Conservation (phyloP, 2,113 vertebrate species). For the Reinhardtius hippoglossoides region DNA sequence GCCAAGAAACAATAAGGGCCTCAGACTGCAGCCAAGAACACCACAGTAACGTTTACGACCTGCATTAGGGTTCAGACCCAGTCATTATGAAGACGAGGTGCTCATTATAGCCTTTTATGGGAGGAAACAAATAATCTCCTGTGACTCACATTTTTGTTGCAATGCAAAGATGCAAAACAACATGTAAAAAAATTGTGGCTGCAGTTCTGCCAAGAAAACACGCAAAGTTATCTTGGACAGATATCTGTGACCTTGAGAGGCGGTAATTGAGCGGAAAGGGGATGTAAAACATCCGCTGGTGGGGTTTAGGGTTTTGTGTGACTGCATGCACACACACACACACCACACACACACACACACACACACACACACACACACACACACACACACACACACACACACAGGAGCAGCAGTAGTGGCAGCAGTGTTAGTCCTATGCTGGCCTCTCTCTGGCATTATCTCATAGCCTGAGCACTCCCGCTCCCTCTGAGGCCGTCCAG, state of each 20-base stretch:
- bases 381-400: slow-evolving; percentile 19
- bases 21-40: slow-evolving; percentile 58
- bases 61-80: slow-evolving; percentile 54
- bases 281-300: slow-evolving; percentile 79
- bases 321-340: slow-evolving; percentile 31
- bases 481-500: slow-evolving; percentile 60
- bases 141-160: slow-evolving; percentile 55
- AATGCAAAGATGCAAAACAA: slow-evolving; percentile 64
- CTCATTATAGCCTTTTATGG: slow-evolving; percentile 66
- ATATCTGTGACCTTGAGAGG: slow-evolving; percentile 77
- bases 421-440: slow-evolving; percentile 63
- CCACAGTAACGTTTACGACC: slow-evolving; percentile 64
- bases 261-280: slow-evolving; percentile 76
- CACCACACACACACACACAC: slow-evolving; percentile 19
- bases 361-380: slow-evolving; percentile 6
- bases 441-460: slow-evolving; percentile 79
- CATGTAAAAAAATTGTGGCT: slow-evolving; percentile 19
- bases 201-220: slow-evolving; percentile 49
- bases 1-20: slow-evolving; percentile 69
- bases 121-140: slow-evolving; percentile 67
- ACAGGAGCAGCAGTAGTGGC: slow-evolving; percentile 42
- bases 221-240: slow-evolving; percentile 68
- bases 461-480: slow-evolving; percentile 81
- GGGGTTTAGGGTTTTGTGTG: slow-evolving; percentile 71
- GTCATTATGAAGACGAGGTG: slow-evolving; percentile 65